Base-by-base conservation (phyloP, 2,797 vertebrate species). In the Eulemur coronatus region DNA sequence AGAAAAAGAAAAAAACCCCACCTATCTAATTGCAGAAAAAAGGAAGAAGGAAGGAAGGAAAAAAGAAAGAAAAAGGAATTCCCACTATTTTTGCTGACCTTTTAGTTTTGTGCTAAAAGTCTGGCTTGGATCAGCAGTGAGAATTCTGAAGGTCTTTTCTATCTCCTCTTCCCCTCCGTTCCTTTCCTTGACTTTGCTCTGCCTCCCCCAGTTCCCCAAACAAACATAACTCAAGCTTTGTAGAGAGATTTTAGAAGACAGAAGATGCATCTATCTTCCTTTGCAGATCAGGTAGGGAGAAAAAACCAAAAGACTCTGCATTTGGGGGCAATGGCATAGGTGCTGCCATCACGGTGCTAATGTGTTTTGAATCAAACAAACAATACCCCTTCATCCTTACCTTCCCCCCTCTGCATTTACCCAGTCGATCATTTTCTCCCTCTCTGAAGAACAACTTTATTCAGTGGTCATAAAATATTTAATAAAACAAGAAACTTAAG, bases 401-500 rank as follows among this genome's bases (percentile, higher is more conserved):
- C 6, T 67, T 50, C 26, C 57, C 43, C 33, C 7, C 7, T 79
- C 63, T 63, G 50, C 67, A 52, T 88, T 91, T 69, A 18, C 52
- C 52, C 38, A 30, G 14, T 28, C 0, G 85, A 75, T 94, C 61
- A 43, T 67, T 75, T 84, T 61, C 69, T 69, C 41, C n/a, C 38
- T 55, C 48, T 88, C 2, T 4, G 17, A 92, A 95, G 92, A 92
- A 86, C 61, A 97, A 96, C 95, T 97, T 96, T 94, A 96, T 94
- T 95, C 84, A 69, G 76, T 52, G 81, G 91, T 93, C 72, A 94
- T 94, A 78, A 94, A 95, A 95, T 96, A 97, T 85, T 96, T 75
- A 96, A 88, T 63, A 94, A 89, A 94, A 90, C 93, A 63, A 0
- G 73, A 92, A 97, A 85, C 97, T 96, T 92, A 61, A 96, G 95